These are phyloP conservation scores for Ostrea denselamellosa DNA, from an alignment of 1,140 invertebrate species.

Conservation along the genomic window DNA sequence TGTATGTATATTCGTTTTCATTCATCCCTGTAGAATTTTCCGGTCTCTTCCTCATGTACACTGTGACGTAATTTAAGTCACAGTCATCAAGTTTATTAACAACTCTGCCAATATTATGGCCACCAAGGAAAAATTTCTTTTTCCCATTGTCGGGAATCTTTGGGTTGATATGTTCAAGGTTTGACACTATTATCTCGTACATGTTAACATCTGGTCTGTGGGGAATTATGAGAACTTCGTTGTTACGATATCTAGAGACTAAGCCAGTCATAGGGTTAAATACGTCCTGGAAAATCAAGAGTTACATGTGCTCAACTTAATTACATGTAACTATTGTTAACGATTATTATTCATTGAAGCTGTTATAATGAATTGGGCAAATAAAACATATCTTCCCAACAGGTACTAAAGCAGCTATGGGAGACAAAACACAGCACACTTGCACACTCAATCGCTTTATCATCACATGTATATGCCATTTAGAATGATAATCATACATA, in stretches of 20 bases:
- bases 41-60: conserved; percentile 2
- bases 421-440: too few species aligned
- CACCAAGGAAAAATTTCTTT: conserved; percentile 29
- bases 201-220: conserved; percentile 37
- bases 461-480: too few species aligned
- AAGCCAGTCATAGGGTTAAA: conserved; percentile 45
- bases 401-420: too few species aligned
- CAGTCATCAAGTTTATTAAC: conserved; percentile 11
- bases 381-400: too few species aligned
- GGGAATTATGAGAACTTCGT: conserved; percentile 44
- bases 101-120: conserved; percentile 40
- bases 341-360: too few species aligned
- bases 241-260: conserved; percentile 28
- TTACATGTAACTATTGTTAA: too few species aligned
- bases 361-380: too few species aligned
- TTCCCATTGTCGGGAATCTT: neutral
- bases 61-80: neutral
- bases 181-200: conserved; percentile 49
- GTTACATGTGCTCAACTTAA: neutral
- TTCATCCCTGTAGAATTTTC: conserved; percentile 37
- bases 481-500: neutral
- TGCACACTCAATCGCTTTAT: neutral
- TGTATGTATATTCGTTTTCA: conserved; percentile 39
- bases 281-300: conserved; percentile 11
- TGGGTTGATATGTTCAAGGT: neutral